phyloP scores from a whole-genome alignment of 2,888 invertebrate genomes.

The Eupithecia centaureata region DNA sequence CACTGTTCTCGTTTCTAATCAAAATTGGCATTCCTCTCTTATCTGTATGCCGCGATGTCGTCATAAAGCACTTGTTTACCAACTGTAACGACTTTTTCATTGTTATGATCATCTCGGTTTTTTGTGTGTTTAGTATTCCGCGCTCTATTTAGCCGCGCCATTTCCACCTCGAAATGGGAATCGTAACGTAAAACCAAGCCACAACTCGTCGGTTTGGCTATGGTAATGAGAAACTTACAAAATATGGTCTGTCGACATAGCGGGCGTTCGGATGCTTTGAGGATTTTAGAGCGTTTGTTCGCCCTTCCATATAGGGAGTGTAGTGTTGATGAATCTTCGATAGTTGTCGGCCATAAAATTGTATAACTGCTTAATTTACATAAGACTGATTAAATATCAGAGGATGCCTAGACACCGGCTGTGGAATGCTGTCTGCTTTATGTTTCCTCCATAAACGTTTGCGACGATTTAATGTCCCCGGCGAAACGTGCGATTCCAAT shows the following conservation, averaged over 20 bases:
- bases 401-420: slow-evolving; percentile 57
- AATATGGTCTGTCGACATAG: slow-evolving; percentile 61
- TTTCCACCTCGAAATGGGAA: slow-evolving; percentile 40
- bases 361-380: slow-evolving; percentile 73
- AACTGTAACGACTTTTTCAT: slow-evolving; percentile 59
- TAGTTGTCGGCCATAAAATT: slow-evolving; percentile 67
- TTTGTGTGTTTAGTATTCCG: slow-evolving; percentile 39
- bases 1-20: slow-evolving; percentile 77
- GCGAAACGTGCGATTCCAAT: slow-evolving; percentile 64
- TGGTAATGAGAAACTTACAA: slow-evolving; percentile 57
- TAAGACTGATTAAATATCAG: slow-evolving; percentile 67
- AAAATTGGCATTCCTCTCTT: slow-evolving; percentile 77
- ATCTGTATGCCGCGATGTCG: slow-evolving; percentile 60
- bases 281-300: slow-evolving; percentile 57
- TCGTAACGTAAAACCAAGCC: slow-evolving; percentile 38
- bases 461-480: slow-evolving; percentile 60
- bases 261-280: slow-evolving; percentile 53
- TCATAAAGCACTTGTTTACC: slow-evolving; percentile 66
- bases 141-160: slow-evolving; percentile 42
- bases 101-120: slow-evolving; percentile 52
- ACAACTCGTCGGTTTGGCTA: slow-evolving; percentile 45
- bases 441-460: slow-evolving; percentile 67
- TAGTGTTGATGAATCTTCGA: slow-evolving; percentile 66
- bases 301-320: slow-evolving; percentile 60
- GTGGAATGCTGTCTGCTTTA: slow-evolving; percentile 69